phyloP scores from a whole-genome alignment of 2,797 vertebrate genomes.

The Myotis daubentonii region DNA sequence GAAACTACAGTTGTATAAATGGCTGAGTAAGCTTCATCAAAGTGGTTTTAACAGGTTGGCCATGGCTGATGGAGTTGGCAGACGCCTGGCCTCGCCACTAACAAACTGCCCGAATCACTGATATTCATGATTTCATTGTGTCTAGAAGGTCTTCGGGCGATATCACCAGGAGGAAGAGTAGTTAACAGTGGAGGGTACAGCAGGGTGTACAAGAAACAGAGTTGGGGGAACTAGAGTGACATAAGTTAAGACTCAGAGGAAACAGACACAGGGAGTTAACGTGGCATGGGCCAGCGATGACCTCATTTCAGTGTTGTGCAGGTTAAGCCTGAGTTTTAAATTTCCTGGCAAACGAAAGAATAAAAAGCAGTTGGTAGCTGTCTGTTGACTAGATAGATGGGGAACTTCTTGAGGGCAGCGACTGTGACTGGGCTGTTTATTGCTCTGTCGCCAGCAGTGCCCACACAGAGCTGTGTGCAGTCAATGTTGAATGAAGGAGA shows the following conservation, averaged over 20 bases:
- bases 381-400: neutral
- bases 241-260: neutral
- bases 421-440: accelerated
- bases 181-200: neutral
- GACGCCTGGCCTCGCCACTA: neutral
- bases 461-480: neutral
- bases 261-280: neutral
- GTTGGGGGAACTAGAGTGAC: neutral
- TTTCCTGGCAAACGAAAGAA: neutral
- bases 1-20: neutral
- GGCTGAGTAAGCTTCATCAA: neutral
- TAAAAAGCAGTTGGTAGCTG: neutral
- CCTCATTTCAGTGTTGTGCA: neutral
- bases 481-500: neutral
- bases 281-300: neutral
- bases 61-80: neutral
- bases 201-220: neutral
- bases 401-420: too few species aligned
- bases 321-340: neutral
- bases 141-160: neutral
- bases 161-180: neutral
- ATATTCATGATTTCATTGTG: neutral
- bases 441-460: neutral
- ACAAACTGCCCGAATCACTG: neutral
- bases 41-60: neutral